Evolutionary conservation across 2,113 vertebrate species (phyloP).

Genomic region (Lamprotornis superbus): DNA sequence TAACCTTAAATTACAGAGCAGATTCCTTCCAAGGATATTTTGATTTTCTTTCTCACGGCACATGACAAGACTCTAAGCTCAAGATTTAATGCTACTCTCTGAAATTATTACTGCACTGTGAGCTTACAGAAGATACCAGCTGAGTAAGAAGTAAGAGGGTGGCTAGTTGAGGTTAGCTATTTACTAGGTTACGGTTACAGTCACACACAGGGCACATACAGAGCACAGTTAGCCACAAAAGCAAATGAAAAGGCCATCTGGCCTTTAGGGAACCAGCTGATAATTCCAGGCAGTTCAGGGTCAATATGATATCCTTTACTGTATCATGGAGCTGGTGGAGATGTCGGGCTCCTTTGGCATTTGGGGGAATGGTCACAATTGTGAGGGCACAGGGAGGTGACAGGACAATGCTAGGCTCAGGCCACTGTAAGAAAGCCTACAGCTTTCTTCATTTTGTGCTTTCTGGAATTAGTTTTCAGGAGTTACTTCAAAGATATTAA

Average conservation of each 20-base stretch:
- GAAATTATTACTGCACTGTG: conserved; percentile 28
- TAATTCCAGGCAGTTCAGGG: background rate
- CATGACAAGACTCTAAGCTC: background rate
- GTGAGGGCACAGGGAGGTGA: background rate
- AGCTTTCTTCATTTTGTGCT: background rate
- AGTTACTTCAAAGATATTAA: background rate
- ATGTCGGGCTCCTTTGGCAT: rapidly evolving
- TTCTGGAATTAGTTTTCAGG: background rate
- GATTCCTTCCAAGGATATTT: background rate
- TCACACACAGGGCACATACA: background rate
- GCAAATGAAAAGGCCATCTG: background rate
- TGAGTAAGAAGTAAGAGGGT: background rate
- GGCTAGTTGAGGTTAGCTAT: conserved; percentile 1
- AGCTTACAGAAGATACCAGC: background rate
- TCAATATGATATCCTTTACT: background rate
- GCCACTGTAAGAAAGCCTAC: background rate
- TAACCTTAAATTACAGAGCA: background rate
- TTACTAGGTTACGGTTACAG: background rate
- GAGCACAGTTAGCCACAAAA: background rate
- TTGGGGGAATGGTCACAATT: background rate
- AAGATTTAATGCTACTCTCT: background rate
- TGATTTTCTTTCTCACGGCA: background rate
- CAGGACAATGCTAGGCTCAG: background rate
- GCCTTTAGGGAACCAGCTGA: background rate
- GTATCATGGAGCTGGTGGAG: background rate